These are phyloP conservation scores for Rhegmatorhina hoffmannsi DNA, from an alignment of 2,113 vertebrate species.

Conservation along the genomic window DNA sequence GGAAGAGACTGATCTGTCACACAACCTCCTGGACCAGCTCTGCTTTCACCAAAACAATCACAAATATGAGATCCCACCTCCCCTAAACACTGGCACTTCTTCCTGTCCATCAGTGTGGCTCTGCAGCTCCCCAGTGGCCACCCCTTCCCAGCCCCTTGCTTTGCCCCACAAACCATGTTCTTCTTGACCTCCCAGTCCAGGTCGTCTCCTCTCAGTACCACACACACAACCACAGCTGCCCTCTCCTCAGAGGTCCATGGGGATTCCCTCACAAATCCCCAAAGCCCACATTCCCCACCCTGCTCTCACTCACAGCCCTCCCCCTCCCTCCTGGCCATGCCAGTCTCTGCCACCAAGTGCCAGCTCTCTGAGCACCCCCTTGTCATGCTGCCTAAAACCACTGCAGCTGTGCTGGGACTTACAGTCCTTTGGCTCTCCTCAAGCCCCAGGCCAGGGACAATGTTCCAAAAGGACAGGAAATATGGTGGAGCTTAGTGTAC, in stretches of 20 bases:
- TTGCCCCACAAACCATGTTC: neutral
- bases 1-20: neutral
- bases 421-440: neutral
- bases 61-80: neutral
- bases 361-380: neutral
- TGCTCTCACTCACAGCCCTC: neutral
- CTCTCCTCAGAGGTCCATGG: neutral
- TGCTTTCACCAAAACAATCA: neutral
- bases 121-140: neutral
- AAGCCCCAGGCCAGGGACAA: neutral
- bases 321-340: neutral
- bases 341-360: neutral
- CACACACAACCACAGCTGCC: neutral
- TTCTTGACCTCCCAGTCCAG: neutral
- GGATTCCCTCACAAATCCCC: neutral
- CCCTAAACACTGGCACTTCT: neutral
- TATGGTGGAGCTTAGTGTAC: too few species aligned
- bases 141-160: neutral
- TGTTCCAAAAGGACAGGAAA: neutral
- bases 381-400: neutral
- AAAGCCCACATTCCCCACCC: fast-evolving
- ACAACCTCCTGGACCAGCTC: neutral
- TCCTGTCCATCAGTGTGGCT: fast-evolving
- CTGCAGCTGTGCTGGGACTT: neutral
- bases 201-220: neutral